Evolutionary conservation across 2,113 vertebrate species (phyloP), one percentile per base, ranked within the genome.

Genomic region (Chlorodrepanis virens): DNA sequence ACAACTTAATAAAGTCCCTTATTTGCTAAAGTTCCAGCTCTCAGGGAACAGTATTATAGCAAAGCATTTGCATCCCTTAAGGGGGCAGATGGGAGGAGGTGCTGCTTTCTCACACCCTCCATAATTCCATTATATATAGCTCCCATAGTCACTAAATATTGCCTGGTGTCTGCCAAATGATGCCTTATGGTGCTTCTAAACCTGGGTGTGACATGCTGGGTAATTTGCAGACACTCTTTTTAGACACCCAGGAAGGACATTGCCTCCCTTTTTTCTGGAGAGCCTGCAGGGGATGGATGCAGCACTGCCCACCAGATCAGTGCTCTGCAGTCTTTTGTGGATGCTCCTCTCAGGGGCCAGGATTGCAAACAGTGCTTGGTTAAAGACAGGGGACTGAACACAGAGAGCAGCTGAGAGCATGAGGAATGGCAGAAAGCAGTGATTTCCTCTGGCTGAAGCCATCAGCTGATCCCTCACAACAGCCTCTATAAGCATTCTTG

Each of bases 1-100:
- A 96, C 92, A 87, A 94, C 95, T 97, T 97, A 93, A 97, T 94
- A 96, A 97, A 97, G 93, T 93, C 96, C 90, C 95, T 97, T 97
- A 93, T 97, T 96, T 97, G 97, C 95, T 89, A 92, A 97, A 91
- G 94, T 96, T 93, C 91, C 79, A 80, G 84, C 82, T 94, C 95
- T 84, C 12, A 7, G 95, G 82, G 93, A 94, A 54, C 33, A 54
- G 70, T 47, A 83, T 92, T 65, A 94, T 1, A 78, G 94, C 77
- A 91, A 90, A 84, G 74, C 87, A 89, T 94, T 95, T 93, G 89
- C 3, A 2, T 97, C 93, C 95, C 94, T 92, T 94, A 92, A 68
- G 96, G 94, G 96, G 93, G 93, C 82, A 86, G 95, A 90, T 93
- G 93, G 95, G 83, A 95, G 92, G 92, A 96, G 94, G 88, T 64